Conservation (phyloP, 2,888 invertebrate species). For the Acanthosepion lycidas region DNA sequence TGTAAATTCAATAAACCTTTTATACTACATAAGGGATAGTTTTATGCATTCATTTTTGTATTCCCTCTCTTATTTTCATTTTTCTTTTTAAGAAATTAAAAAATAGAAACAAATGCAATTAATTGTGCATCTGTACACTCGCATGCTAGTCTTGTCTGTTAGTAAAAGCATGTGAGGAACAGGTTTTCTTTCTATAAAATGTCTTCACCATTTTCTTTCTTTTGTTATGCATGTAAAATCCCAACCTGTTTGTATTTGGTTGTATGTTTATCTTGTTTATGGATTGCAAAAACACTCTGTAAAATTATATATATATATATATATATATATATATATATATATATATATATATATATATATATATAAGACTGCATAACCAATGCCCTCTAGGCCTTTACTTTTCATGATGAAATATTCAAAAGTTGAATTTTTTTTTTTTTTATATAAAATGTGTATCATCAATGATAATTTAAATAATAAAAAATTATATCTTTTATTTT, state of each 20-base stretch:
- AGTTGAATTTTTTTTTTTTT: no score
- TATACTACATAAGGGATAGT: no score
- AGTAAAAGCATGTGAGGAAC: constrained; percentile 33
- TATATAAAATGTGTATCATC: no score
- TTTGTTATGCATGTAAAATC: background rate
- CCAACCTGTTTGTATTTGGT: background rate
- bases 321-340: no score
- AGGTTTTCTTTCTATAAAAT: background rate
- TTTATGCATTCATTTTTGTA: background rate
- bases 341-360: no score
- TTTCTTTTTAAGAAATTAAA: background rate
- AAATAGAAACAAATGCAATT: background rate
- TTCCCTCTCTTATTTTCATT: background rate
- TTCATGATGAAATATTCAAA: no score
- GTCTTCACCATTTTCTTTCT: no score
- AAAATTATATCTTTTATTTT: no score
- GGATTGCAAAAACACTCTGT: background rate
- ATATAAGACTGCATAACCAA: no score
- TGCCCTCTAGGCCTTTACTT: no score
- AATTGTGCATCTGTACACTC: background rate
- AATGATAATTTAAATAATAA: no score
- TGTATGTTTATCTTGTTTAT: background rate
- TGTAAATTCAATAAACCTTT: no score
- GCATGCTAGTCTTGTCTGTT: background rate
- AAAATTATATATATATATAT: background rate